Evolutionary conservation across 2,888 invertebrate species (phyloP).

Genomic region (Plagodis dolabraria): DNA sequence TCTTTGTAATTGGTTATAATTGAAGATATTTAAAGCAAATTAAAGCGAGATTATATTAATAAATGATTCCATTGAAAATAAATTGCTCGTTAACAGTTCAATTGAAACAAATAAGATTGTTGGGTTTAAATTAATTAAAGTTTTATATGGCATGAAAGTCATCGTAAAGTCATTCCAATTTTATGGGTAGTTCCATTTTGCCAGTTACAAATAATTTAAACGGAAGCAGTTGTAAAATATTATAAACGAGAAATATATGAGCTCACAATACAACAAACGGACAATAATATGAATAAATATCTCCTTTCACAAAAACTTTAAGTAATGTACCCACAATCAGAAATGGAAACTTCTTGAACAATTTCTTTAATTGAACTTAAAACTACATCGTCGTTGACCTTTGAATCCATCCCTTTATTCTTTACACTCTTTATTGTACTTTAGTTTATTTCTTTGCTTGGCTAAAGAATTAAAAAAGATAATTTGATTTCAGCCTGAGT

Average conservation of each 20-base stretch:
- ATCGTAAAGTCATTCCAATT: constrained; percentile 2
- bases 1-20: constrained; percentile 57
- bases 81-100: constrained; percentile 15
- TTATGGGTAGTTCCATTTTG: constrained; percentile 10
- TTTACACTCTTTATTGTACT: constrained; percentile 64
- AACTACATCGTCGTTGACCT: constrained; percentile 50
- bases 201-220: constrained; percentile 2
- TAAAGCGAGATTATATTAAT: constrained; percentile 22
- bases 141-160: constrained; percentile 8
- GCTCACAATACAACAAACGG: too few relatives aligned
- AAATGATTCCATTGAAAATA: constrained; percentile 16
- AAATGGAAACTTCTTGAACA: constrained; percentile 37
- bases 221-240: constrained; percentile 7
- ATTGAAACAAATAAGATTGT: constrained; percentile 18
- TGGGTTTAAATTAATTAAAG: constrained; percentile 3
- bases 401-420: constrained; percentile 57
- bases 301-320: constrained; percentile 26
- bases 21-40: constrained; percentile 39
- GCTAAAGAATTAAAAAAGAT: constrained; percentile 45
- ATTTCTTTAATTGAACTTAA: constrained; percentile 52
- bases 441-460: constrained; percentile 50
- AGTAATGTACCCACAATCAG: constrained; percentile 31
- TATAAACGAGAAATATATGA: background rate
- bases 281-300: constrained; percentile 7
- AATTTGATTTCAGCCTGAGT: constrained; percentile 49